phyloP scores from a whole-genome alignment of 2,888 invertebrate species.

The Hirtodrosophila trivittata region DNA sequence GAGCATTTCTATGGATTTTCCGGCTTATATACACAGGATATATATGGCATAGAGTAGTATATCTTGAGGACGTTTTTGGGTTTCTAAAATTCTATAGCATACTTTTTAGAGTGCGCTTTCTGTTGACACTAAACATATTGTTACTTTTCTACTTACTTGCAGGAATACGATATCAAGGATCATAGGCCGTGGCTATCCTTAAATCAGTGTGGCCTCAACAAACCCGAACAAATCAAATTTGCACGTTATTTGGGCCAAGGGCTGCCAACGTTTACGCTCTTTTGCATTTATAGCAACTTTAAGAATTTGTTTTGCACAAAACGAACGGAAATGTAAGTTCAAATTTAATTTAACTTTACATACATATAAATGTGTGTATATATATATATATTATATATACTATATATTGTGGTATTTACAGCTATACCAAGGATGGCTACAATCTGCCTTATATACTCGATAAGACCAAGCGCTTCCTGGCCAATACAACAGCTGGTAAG shows the following conservation, averaged over 20 bases:
- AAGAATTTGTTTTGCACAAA: constrained; percentile 84
- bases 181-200: constrained; percentile 83
- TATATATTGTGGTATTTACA: constrained; percentile 36
- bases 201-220: constrained; percentile 83
- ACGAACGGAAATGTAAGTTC: constrained; percentile 83
- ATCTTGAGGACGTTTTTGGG: not conserved
- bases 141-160: constrained; percentile 3
- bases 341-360: constrained; percentile 3
- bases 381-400: no score
- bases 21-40: not conserved
- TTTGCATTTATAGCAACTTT: constrained; percentile 84
- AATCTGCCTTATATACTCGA: constrained; percentile 84
- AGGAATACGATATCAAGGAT: constrained; percentile 83
- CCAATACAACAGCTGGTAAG: constrained; percentile 84
- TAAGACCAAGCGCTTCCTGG: constrained; percentile 83
- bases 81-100: constrained; percentile 25
- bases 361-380: constrained; percentile 22
- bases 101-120: constrained; percentile 29
- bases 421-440: constrained; percentile 83
- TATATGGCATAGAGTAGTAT: constrained; percentile 1
- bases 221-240: constrained; percentile 84
- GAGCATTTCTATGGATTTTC: constrained; percentile 5
- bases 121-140: no score
- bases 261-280: constrained; percentile 83
- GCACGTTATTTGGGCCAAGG: constrained; percentile 84